Base-by-base conservation (phyloP, 2,797 vertebrate genomes). In the Leptodactylus fallax region DNA sequence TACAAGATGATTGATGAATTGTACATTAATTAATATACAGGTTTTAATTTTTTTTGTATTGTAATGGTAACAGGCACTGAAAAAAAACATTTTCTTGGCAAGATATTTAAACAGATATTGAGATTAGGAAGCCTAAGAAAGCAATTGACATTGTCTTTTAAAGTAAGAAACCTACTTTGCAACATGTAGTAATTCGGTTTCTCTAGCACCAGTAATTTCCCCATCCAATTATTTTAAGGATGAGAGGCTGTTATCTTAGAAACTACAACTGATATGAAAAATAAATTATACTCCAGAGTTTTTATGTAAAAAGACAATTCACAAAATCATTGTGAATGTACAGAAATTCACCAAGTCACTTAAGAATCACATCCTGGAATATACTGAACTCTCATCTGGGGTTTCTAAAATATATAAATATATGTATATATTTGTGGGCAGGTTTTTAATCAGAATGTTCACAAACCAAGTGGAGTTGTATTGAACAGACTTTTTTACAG, bases 31-130 rank as follows among this genome's bases (percentile, higher is more conserved):
- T 86, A 67, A 88, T 85, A 80, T 86, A 89, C 84, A 89, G 60
- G n/a, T 69, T 61, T 55, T 81, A 63, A 85, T 80, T 25, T 45
- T 55, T 81, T 77, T 83, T 72, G 80, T 63, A 86, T 71, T 81
- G 51, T 72, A 36, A 36, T 36, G 88, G 79, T 79, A 87, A 86
- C 55, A 89, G 85, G 85, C 88, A 89, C 88, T 83, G 63, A 72
- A 88, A 81, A 88, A 65, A 88, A 85, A 83, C 80, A 89, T 83
- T 72, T 89, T 89, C 88, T 89, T 89, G 88, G 88, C 88, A 89
- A 89, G 71, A 86, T 89, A 84, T 82, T 85, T 36, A 78, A 88
- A 85, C 76, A 77, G 47, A 74, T 76, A 49, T 81, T 85, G 47
- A 78, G 60, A n/a, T 79, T 55, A 79, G 27, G 65, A 85, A 85